Evolutionary conservation across 2,888 invertebrate genomes (phyloP).

Genomic region (Xiphydria camelus): DNA sequence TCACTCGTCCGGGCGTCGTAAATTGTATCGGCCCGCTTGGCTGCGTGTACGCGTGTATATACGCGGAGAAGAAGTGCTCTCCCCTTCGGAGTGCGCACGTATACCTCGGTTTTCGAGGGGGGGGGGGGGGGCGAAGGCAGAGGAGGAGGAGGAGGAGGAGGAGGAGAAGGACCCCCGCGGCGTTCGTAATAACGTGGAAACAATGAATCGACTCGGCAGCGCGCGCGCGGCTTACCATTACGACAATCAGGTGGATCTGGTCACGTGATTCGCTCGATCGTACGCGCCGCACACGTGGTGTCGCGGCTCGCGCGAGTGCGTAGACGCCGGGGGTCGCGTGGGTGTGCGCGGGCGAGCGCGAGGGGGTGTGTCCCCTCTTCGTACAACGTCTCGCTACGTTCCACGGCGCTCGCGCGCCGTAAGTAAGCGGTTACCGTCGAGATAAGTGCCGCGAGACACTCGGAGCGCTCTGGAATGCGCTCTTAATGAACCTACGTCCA

Average conservation of each 20-base stretch:
- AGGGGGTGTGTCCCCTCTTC: not conserved
- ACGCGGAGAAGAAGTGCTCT: too few species aligned
- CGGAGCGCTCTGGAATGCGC: constrained; percentile 28
- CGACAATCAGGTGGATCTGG: not conserved
- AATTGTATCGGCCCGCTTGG: too few species aligned
- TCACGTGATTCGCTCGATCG: not conserved
- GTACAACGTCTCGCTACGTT: too few species aligned
- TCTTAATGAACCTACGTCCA: constrained; percentile 35
- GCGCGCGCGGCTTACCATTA: not conserved
- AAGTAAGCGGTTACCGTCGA: constrained; percentile 18
- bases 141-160: too few species aligned
- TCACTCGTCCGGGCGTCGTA: too few species aligned
- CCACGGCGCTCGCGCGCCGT: constrained; percentile 6
- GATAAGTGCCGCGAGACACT: constrained; percentile 24
- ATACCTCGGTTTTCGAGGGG: too few species aligned
- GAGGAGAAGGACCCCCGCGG: not conserved
- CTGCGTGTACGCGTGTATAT: too few species aligned
- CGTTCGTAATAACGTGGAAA: not conserved
- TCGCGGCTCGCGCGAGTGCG: constrained; percentile 6
- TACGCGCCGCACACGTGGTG: not conserved
- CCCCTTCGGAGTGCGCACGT: too few species aligned
- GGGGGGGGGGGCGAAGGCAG: too few species aligned
- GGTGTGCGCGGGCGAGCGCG: not conserved
- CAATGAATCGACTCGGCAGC: not conserved
- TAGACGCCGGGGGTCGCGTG: not conserved